These are phyloP conservation scores for Botia kubotai DNA, from an alignment of 2,797 vertebrate genomes.

Conservation along the genomic window DNA sequence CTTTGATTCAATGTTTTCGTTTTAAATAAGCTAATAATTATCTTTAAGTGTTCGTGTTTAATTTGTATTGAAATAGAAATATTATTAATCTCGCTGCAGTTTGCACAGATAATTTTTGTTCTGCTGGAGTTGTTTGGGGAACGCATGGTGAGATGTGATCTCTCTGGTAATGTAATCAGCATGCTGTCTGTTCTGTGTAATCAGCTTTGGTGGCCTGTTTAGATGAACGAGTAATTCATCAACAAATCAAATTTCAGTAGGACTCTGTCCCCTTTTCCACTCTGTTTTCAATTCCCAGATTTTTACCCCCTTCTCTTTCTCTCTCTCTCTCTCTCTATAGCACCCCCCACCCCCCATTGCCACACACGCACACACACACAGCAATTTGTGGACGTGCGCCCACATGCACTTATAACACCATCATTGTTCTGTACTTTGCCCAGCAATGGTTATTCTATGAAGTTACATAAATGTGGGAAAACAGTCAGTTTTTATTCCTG, in stretches of 20 bases:
- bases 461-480: conserved; percentile 6
- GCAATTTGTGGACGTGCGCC: conserved; percentile 11
- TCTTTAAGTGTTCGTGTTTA: neutral
- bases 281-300: neutral
- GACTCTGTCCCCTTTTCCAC: neutral
- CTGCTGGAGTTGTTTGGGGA: conserved; percentile 30
- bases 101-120: conserved; percentile 10
- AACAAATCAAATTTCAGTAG: conserved; percentile 33
- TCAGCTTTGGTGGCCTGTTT: conserved; percentile 30
- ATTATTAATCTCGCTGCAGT: conserved; percentile 19
- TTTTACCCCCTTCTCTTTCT: conserved; percentile 47
- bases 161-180: conserved; percentile 32
- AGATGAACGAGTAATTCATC: conserved; percentile 44
- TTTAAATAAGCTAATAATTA: neutral
- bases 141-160: conserved; percentile 16
- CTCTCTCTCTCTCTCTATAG: conserved; percentile 25
- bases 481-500: conserved; percentile 32
- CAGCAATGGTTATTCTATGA: conserved; percentile 7
- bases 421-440: conserved; percentile 20
- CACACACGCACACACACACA: neutral
- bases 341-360: too few species aligned
- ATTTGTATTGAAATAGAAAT: neutral
- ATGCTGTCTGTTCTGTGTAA: conserved; percentile 20
- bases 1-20: neutral
- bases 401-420: conserved; percentile 29